Percentiles rank a stretch among this genome's conserved stretches.
These are phyloP conservation scores for Halichoerus grypus DNA, from an alignment of 2,113 vertebrate genomes.

Conservation along the genomic window DNA sequence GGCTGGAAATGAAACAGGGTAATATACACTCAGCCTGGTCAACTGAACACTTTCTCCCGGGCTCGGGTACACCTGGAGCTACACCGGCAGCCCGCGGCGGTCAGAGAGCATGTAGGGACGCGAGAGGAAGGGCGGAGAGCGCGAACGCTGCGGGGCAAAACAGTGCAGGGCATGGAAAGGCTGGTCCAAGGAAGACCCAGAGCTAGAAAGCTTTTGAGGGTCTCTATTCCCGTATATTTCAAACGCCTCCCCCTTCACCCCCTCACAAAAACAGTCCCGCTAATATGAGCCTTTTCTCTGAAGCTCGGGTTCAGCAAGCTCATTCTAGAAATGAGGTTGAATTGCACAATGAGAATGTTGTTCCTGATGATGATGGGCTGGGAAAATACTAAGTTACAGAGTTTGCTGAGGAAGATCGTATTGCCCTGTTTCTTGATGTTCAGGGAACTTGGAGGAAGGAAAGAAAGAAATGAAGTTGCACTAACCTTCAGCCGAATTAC, in stretches of 20 bases:
- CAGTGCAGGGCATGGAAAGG: neutral
- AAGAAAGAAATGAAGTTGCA: slow-evolving; percentile 73
- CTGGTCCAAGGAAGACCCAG: neutral
- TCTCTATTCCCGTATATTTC: neutral
- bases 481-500: slow-evolving; percentile 94
- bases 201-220: neutral
- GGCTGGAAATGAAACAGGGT: slow-evolving; percentile 94
- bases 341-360: slow-evolving; percentile 67
- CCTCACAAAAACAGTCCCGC: neutral
- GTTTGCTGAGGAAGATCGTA: neutral
- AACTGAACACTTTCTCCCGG: slow-evolving; percentile 76
- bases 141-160: neutral
- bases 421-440: slow-evolving; percentile 36
- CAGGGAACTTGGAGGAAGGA: neutral
- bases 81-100: slow-evolving; percentile 77
- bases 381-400: slow-evolving; percentile 36
- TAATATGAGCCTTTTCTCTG: neutral
- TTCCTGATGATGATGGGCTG: neutral
- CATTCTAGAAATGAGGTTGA: slow-evolving; percentile 60
- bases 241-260: neutral
- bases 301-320: slow-evolving; percentile 32
- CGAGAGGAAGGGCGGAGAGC: neutral
- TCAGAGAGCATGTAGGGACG: neutral
- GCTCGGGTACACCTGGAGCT: slow-evolving; percentile 79
- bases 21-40: slow-evolving; percentile 87